These are phyloP conservation scores for Engystomops pustulosus DNA, from an alignment of 2,113 vertebrate species.

Conservation along the genomic window DNA sequence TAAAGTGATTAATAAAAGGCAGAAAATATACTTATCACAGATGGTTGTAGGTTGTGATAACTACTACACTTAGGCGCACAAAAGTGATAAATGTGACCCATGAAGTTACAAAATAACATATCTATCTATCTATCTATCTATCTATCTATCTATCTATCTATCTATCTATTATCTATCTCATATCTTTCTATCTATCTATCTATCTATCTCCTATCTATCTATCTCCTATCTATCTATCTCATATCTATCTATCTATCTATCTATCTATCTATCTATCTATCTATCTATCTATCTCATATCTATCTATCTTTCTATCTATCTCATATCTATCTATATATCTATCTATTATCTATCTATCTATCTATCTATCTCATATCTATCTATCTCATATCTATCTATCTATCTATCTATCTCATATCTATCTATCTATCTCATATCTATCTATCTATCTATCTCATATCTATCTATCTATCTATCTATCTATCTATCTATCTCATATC, in stretches of 20 bases:
- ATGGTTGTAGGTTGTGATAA: no score
- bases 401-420: conserved; percentile 1
- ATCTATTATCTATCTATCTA: conserved; percentile 3
- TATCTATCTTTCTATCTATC: background rate
- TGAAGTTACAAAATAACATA: no score
- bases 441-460: background rate
- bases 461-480: background rate
- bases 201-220: background rate
- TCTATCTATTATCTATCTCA: background rate
- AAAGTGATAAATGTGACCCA: no score
- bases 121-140: background rate
- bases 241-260: conserved; percentile 7
- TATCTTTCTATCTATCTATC: background rate
- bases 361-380: background rate
- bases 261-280: background rate
- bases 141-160: background rate
- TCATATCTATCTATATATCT: background rate
- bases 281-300: conserved; percentile 3
- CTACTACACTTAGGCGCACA: no score
- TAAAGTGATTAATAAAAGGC: no score
- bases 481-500: background rate
- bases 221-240: background rate
- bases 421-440: no score
- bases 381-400: conserved; percentile 1
- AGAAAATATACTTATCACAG: no score